A percentile compares a stretch with the other conserved stretches of the same genome.
Evolutionary conservation across 2,113 vertebrate species (phyloP).

Genomic region (Gallinago undulata): DNA sequence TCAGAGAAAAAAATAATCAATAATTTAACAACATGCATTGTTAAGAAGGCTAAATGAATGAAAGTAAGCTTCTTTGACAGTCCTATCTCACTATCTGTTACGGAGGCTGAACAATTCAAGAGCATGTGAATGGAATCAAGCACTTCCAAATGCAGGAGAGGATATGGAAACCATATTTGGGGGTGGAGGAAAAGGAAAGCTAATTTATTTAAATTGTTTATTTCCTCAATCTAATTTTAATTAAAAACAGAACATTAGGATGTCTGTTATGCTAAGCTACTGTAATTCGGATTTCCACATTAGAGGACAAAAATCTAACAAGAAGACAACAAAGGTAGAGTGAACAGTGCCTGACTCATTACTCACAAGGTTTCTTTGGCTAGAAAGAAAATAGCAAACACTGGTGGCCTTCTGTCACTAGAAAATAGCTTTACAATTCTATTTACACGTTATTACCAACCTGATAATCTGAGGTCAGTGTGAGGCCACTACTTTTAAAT

Average conservation of each 20-base stretch:
- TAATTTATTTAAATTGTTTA: slow-evolving; percentile 48
- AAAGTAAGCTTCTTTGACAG: not conserved
- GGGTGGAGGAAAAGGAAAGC: not conserved
- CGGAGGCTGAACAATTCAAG: not conserved
- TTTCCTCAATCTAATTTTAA: slow-evolving; percentile 52
- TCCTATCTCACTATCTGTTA: not conserved
- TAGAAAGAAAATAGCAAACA: not conserved
- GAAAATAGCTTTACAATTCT: slow-evolving; percentile 25
- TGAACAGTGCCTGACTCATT: not conserved
- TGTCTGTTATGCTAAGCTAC: slow-evolving; percentile 26
- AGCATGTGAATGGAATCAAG: not conserved
- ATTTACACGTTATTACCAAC: slow-evolving; percentile 40
- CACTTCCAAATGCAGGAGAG: not conserved
- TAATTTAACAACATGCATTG: not conserved
- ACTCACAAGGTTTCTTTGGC: not conserved
- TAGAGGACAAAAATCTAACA: not conserved
- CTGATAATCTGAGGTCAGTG: slow-evolving; percentile 19
- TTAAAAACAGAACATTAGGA: slow-evolving; percentile 49
- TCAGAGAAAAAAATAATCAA: not conserved
- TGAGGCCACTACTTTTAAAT: slow-evolving; percentile 1
- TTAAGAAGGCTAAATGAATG: not conserved
- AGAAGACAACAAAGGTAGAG: slow-evolving; percentile 18
- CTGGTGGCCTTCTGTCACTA: not conserved
- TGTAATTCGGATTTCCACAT: slow-evolving; percentile 43
- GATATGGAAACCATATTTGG: not conserved